These are phyloP conservation scores for Elmis aenea DNA, from an alignment of 2,888 invertebrate genomes.

Conservation along the genomic window DNA sequence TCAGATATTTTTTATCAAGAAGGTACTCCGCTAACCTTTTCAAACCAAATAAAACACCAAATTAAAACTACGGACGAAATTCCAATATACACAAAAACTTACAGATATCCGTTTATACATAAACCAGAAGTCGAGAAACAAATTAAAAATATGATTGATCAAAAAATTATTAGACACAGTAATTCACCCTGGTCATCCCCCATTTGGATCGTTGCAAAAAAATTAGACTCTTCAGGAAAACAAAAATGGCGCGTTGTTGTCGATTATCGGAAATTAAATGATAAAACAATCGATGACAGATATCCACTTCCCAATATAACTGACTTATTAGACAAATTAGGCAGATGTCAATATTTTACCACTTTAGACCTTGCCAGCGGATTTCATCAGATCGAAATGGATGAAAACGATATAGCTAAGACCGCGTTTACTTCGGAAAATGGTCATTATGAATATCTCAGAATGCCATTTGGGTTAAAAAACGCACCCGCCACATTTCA, in stretches of 20 bases:
- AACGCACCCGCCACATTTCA: constrained; percentile 26
- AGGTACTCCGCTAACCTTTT: constrained; percentile 14
- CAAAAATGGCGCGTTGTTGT: constrained; percentile 24
- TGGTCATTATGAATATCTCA: constrained; percentile 23
- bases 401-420: constrained; percentile 16
- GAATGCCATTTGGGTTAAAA: constrained; percentile 24
- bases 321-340: constrained; percentile 20
- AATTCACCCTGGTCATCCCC: constrained; percentile 23
- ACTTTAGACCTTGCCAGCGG: constrained; percentile 24
- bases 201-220: constrained; percentile 28
- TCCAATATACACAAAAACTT: constrained; percentile 23
- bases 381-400: constrained; percentile 25
- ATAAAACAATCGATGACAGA: constrained; percentile 18
- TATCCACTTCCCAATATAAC: constrained; percentile 22
- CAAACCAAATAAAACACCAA: constrained; percentile 24
- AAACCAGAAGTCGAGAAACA: constrained; percentile 25
- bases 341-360: constrained; percentile 15
- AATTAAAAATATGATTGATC: constrained; percentile 21
- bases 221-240: constrained; percentile 26
- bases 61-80: constrained; percentile 20
- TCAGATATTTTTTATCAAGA: constrained; percentile 18
- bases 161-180: constrained; percentile 22
- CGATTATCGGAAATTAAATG: constrained; percentile 15
- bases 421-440: constrained; percentile 23
- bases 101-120: constrained; percentile 28